Conservation (phyloP, 1,140 invertebrate species). For the Riptortus pedestris region DNA sequence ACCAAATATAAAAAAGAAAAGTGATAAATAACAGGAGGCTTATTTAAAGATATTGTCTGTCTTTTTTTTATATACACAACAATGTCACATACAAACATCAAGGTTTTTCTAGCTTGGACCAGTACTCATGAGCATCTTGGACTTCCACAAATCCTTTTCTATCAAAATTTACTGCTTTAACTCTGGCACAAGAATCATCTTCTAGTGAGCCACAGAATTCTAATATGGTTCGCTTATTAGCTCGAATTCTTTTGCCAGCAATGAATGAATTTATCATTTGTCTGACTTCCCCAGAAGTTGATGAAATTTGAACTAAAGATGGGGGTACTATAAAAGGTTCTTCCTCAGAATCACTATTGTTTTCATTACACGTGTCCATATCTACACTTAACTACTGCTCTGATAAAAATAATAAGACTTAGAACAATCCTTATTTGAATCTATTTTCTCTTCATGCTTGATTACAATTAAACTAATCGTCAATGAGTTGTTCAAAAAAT, state of each 20-base stretch:
- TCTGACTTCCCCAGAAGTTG: background rate
- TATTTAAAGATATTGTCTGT: too few relatives aligned
- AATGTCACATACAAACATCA: too few relatives aligned
- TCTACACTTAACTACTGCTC: too few relatives aligned
- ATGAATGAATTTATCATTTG: background rate
- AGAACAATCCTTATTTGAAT: too few relatives aligned
- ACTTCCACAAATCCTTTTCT: background rate
- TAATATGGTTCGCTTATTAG: background rate
- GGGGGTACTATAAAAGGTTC: background rate
- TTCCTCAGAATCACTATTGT: background rate
- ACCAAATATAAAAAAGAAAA: too few relatives aligned
- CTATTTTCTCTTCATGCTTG: too few relatives aligned
- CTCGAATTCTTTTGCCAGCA: background rate
- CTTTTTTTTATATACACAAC: too few relatives aligned
- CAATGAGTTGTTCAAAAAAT: too few relatives aligned
- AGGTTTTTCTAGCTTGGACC: background rate
- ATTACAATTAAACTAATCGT: too few relatives aligned
- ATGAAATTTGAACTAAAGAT: background rate
- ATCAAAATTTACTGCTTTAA: background rate
- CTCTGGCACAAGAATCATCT: background rate
- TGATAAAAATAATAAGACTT: too few relatives aligned
- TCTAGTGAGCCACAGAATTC: background rate
- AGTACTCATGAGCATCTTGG: background rate
- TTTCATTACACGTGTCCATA: background rate
- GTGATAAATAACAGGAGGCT: too few relatives aligned